phyloP scores from a whole-genome alignment of 2,113 vertebrate genomes.

The Trematocara stigmaticum region DNA sequence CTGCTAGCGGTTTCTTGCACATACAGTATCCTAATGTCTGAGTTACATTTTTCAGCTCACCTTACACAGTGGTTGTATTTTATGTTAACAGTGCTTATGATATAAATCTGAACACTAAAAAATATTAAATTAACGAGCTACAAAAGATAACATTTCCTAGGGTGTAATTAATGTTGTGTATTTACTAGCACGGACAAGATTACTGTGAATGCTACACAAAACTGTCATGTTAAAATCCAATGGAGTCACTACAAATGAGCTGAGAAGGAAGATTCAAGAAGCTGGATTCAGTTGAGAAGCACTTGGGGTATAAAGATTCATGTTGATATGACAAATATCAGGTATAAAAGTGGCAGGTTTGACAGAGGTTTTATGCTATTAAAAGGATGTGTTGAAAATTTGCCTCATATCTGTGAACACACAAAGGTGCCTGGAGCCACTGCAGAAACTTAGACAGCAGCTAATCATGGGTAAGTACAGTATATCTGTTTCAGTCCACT shows the following conservation, averaged over 20 bases:
- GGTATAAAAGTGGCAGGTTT: neutral
- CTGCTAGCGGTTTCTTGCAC: constrained; percentile 29
- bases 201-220: neutral
- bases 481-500: neutral
- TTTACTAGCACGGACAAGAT: neutral
- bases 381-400: neutral
- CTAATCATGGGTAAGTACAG: neutral
- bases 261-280: neutral
- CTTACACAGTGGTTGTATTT: neutral
- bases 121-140: neutral
- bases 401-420: neutral
- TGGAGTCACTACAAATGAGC: neutral
- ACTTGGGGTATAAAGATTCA: neutral
- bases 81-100: neutral
- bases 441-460: neutral
- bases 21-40: neutral
- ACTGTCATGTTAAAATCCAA: neutral
- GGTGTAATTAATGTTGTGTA: neutral
- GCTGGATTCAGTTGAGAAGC: neutral
- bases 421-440: neutral
- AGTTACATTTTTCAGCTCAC: neutral
- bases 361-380: neutral
- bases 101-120: neutral
- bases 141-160: neutral
- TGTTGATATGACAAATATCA: neutral